phyloP scores from a whole-genome alignment of 92 coral and sea anemone species.

The Epizoanthus illoricatus region DNA sequence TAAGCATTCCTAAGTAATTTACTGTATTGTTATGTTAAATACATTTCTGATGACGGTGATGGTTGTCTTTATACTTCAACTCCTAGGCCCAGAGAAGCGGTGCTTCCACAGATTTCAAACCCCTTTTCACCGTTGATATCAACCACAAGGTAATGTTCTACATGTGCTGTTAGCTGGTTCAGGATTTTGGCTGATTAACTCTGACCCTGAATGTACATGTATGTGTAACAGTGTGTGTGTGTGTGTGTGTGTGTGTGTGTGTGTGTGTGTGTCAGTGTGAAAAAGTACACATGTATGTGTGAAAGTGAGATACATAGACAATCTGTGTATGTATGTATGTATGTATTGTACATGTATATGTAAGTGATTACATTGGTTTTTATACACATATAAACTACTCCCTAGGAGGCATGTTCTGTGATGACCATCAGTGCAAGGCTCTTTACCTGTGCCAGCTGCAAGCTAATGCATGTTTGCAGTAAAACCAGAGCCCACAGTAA shows the following conservation, averaged over 20 bases:
- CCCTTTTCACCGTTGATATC: conserved; percentile 87
- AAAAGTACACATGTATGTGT: too few relatives aligned
- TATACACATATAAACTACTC: not conserved
- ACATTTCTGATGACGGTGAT: not conserved
- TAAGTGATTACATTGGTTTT: too few relatives aligned
- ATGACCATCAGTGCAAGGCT: conserved; percentile 21
- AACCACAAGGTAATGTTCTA: conserved; percentile 69
- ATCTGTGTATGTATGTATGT: too few relatives aligned
- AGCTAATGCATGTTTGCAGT: conserved; percentile 39
- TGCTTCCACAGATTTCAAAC: conserved; percentile 72
- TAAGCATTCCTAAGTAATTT: not conserved
- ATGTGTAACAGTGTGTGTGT: not conserved
- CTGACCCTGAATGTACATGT: too few relatives aligned
- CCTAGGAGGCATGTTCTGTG: not conserved
- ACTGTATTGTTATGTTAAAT: too few relatives aligned
- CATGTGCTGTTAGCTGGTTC: too few relatives aligned
- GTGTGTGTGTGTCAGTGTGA: too few relatives aligned
- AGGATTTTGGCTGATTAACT: too few relatives aligned
- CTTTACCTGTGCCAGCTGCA: conserved; percentile 50
- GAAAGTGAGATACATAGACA: too few relatives aligned
- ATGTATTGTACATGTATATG: too few relatives aligned
- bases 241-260: too few relatives aligned
- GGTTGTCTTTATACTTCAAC: not conserved
- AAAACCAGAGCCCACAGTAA: conserved; percentile 58
- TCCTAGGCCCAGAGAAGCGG: conserved; percentile 94